These are phyloP conservation scores for Gallinago jamesoni DNA, from an alignment of 2,113 vertebrate genomes.

Conservation along the genomic window DNA sequence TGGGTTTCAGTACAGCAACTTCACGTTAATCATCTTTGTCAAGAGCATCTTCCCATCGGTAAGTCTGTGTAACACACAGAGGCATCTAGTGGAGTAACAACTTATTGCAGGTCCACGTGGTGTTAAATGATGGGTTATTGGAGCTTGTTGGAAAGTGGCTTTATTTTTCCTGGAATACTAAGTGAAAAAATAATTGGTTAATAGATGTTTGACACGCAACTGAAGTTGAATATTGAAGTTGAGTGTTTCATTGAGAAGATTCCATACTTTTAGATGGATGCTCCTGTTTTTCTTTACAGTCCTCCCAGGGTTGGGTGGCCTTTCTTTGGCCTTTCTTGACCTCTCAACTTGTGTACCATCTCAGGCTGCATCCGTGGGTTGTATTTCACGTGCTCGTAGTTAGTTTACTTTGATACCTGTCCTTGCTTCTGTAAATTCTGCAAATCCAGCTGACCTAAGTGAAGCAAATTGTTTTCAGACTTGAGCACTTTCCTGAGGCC, in stretches of 20 bases:
- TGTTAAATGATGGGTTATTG: not conserved
- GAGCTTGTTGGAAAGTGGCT: not conserved
- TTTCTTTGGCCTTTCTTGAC: not conserved
- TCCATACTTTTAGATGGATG: not conserved
- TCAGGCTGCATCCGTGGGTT: not conserved
- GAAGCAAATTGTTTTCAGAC: not conserved
- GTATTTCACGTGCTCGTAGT: not conserved
- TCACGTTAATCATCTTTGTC: not conserved
- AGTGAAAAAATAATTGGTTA: not conserved
- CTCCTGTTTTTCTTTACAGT: not conserved
- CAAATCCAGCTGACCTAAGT: not conserved
- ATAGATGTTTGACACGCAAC: not conserved
- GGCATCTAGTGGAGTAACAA: not conserved
- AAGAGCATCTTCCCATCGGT: not conserved
- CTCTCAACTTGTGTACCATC: not conserved
- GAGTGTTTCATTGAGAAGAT: not conserved
- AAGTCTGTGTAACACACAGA: not conserved
- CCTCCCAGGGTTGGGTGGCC: not conserved
- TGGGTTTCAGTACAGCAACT: not conserved
- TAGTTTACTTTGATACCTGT: not conserved
- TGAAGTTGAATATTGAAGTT: not conserved
- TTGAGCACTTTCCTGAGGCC: not conserved
- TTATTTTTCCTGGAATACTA: not conserved
- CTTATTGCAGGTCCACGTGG: not conserved
- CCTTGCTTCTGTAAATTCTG: not conserved